These are phyloP conservation scores for Prionchulus punctatus DNA, from an alignment of 2,888 invertebrate genomes.

Conservation along the genomic window DNA sequence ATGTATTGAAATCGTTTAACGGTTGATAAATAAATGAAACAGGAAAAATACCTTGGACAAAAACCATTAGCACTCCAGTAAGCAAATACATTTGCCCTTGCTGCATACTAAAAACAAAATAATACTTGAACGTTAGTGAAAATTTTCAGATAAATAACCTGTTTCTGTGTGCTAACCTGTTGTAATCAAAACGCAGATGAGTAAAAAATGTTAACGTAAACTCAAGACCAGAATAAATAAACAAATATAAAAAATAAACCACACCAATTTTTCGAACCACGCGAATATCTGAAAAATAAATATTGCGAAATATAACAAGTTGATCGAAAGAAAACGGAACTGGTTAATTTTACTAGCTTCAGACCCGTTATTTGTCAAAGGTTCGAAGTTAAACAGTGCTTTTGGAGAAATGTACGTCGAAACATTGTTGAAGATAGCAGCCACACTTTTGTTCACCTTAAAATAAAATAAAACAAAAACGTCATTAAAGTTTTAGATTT, in stretches of 20 bases:
- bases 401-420: too few species aligned
- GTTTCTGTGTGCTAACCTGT: slow-evolving; percentile 34
- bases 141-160: slow-evolving; percentile 4
- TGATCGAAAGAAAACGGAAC: too few species aligned
- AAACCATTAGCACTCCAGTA: slow-evolving; percentile 77
- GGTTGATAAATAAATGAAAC: slow-evolving; percentile 35
- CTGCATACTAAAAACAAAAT: slow-evolving; percentile 54
- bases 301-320: too few species aligned
- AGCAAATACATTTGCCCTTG: slow-evolving; percentile 95
- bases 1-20: too few species aligned
- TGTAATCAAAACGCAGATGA: slow-evolving; percentile 72
- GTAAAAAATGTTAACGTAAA: slow-evolving; percentile 92
- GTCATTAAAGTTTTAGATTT: too few species aligned
- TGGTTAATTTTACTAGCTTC: too few species aligned
- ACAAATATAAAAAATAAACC: slow-evolving; percentile 64
- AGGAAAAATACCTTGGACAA: slow-evolving; percentile 46
- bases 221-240: slow-evolving; percentile 86
- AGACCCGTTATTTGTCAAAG: too few species aligned
- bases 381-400: too few species aligned
- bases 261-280: slow-evolving; percentile 22
- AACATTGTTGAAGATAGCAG: too few species aligned
- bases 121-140: neutral
- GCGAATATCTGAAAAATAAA: slow-evolving; percentile 16
- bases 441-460: too few species aligned
- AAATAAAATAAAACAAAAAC: too few species aligned